A percentile compares a stretch with the other conserved stretches of the same genome.
phyloP scores from a whole-genome alignment of 2,797 vertebrate genomes.

The Oreochromis grahami region DNA sequence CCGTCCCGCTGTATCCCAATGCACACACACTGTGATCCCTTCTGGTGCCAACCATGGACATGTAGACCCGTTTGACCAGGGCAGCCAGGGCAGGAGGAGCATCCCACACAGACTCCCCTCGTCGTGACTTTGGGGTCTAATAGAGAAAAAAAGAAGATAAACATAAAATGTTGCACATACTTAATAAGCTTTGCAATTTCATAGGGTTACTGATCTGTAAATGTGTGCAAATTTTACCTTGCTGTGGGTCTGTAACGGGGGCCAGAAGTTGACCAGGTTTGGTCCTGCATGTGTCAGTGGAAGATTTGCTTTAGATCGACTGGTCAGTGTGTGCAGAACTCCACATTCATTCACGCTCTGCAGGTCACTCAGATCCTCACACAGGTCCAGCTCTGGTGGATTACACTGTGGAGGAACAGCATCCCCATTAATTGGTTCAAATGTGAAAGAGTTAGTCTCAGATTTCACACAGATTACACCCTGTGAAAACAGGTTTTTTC shows the following conservation, averaged over 20 bases:
- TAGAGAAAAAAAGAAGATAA: not conserved
- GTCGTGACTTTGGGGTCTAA: conserved; percentile 63
- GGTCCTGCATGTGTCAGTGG: conserved; percentile 81
- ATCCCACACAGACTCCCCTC: conserved; percentile 68
- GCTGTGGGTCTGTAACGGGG: conserved; percentile 41
- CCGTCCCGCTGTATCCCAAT: conserved; percentile 84
- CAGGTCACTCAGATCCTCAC: conserved; percentile 85
- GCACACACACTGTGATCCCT: conserved; percentile 86
- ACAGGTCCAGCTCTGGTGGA: conserved; percentile 80
- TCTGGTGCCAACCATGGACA: conserved; percentile 79
- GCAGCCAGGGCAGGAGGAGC: conserved; percentile 75
- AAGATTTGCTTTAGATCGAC: conserved; percentile 73
- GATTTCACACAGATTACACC: not conserved
- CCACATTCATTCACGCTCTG: conserved; percentile 84
- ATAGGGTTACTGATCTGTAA: not conserved
- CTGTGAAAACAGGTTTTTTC: not conserved
- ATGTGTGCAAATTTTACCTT: conserved; percentile 62
- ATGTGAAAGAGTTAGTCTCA: not conserved
- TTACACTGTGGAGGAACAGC: conserved; percentile 74
- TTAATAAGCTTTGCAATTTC: not conserved
- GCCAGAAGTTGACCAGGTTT: conserved; percentile 80
- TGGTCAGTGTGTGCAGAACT: conserved; percentile 78
- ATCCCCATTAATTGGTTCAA: not conserved
- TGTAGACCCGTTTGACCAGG: conserved; percentile 81
- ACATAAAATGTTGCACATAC: not conserved